Evolutionary conservation across 1,140 invertebrate species (phyloP), one percentile per base, ranked within the genome.

Genomic region (Leptoteleia sp.): DNA sequence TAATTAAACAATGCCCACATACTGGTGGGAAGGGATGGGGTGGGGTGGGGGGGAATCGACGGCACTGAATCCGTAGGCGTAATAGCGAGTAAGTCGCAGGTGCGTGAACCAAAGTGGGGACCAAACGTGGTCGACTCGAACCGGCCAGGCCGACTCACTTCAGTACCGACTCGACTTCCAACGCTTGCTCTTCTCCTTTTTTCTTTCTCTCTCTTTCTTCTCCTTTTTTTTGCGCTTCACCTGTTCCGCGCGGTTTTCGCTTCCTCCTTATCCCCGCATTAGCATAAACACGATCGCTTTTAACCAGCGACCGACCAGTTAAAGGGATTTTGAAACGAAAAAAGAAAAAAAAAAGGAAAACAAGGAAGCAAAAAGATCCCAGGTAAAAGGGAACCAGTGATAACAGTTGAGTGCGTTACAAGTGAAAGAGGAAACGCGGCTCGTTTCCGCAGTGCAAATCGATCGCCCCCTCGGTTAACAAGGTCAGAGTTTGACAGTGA

Each of bases 131-230:
- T 59, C 54, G 59, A 17, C 40, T 25, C 29, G 13, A 11, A 22
- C 47, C 31, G 64, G 37, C 1, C 4, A 38, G 45, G 35, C 50
- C 71, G 19, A 67, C 43, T 42, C 29, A 12, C 48, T 43, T 81
- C 78, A 84, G 83, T 84, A 76, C 67, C 61, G 80, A 82, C 70
- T 78, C 79, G 76, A 75, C 80, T 65, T 57, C 64, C 81, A 64
- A 13, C 65, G 62, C 57, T 48, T 45, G 47, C 55, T 72, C 79
- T 70, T n/a, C 48, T 15, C 33, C 19, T n/a, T n/a, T n/a, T n/a
- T n/a, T n/a, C n/a, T n/a, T 72, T 76, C 67, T n/a, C 48, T 15
- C 33, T 27, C n/a, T n/a, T n/a, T n/a, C n/a, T n/a, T n/a, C n/a
- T n/a, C n/a, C n/a, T n/a, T n/a, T 52, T 42, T 65, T 57, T 61